phyloP scores from a whole-genome alignment of 2,888 invertebrate species.

The Meandrusa payeni region DNA sequence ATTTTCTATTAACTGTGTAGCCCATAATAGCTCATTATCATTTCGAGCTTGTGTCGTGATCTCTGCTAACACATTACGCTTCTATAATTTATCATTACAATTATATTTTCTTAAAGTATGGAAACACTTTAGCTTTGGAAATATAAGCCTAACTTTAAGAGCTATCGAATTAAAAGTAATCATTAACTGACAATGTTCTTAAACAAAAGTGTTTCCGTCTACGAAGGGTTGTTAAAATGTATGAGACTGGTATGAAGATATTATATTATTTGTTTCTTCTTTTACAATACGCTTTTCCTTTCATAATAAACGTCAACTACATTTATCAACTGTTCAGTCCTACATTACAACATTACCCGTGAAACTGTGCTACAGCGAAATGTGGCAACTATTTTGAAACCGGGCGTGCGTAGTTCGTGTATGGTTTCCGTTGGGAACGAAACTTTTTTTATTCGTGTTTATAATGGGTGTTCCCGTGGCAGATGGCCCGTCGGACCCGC shows the following conservation, averaged over 20 bases:
- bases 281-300: slow-evolving; percentile 11
- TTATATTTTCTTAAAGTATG: slow-evolving; percentile 33
- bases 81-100: slow-evolving; percentile 48
- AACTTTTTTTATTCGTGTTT: slow-evolving; percentile 9
- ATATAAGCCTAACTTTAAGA: no score
- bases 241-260: no score
- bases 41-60: slow-evolving; percentile 57
- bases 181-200: neutral
- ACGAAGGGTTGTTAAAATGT: slow-evolving; percentile 1
- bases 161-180: no score
- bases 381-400: neutral
- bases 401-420: neutral
- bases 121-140: slow-evolving; percentile 23
- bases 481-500: slow-evolving; percentile 72
- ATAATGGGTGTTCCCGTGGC: slow-evolving; percentile 38
- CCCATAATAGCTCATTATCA: slow-evolving; percentile 25
- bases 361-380: neutral
- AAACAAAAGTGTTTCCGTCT: slow-evolving; percentile 17
- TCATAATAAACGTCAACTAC: slow-evolving; percentile 1
- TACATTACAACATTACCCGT: slow-evolving; percentile 3
- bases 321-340: neutral
- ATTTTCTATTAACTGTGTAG: slow-evolving; percentile 17
- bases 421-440: neutral
- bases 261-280: no score
- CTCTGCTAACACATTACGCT: slow-evolving; percentile 62